Evolutionary conservation across 2,888 invertebrate species (phyloP).

Genomic region (Ptychoptera albimana): DNA sequence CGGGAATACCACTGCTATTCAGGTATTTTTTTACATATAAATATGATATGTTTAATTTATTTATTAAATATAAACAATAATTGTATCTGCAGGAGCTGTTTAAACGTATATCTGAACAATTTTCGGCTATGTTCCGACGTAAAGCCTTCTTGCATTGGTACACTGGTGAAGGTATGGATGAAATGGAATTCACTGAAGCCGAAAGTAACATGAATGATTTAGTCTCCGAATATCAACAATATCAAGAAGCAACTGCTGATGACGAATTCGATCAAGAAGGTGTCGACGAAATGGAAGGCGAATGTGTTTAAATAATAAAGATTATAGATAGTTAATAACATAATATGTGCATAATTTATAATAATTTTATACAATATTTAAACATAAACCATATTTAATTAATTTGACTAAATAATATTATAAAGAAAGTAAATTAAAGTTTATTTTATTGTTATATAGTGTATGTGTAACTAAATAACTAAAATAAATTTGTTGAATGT

Average conservation of each 20-base stretch:
- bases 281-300: conserved; percentile 39
- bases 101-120: conserved; percentile 55
- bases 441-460: too few species aligned
- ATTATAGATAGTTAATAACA: background rate
- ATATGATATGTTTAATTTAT: background rate
- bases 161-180: conserved; percentile 88
- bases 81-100: conserved; percentile 50
- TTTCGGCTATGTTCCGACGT: conserved; percentile 62
- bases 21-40: conserved; percentile 18
- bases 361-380: too few species aligned
- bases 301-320: conserved; percentile 25
- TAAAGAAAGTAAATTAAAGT: too few species aligned
- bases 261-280: conserved; percentile 78
- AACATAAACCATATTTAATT: too few species aligned
- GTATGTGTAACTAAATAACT: too few species aligned
- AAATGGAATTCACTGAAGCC: conserved; percentile 93
- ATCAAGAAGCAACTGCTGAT: conserved; percentile 80
- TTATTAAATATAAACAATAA: background rate
- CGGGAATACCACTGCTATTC: conserved; percentile 59
- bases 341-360: background rate
- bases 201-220: conserved; percentile 89
- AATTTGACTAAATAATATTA: too few species aligned
- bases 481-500: too few species aligned
- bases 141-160: conserved; percentile 78
- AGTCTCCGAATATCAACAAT: conserved; percentile 85